Conservation (phyloP, 64 coral and sea anemone species). For the Pocillopora damicornis region DNA sequence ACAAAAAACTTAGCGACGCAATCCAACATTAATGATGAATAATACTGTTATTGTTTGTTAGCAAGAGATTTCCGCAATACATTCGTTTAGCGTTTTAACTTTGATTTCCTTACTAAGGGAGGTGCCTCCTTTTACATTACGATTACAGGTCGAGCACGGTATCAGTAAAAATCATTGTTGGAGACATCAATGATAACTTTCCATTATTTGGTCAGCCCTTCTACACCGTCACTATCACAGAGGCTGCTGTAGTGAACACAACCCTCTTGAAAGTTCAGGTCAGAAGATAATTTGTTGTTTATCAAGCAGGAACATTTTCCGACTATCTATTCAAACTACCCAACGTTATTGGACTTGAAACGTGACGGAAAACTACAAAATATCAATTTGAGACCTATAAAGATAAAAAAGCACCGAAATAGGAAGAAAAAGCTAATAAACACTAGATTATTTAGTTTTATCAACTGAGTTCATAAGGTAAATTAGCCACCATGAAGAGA, state of each 20-base stretch:
- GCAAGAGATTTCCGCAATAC: neutral
- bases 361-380: no score
- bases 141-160: constrained; percentile 19
- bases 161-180: neutral
- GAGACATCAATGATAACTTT: constrained; percentile 35
- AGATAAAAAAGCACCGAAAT: no score
- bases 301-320: no score
- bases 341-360: no score
- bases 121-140: neutral
- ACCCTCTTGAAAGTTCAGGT: constrained; percentile 24
- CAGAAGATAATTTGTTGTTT: neutral
- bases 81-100: neutral
- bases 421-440: no score
- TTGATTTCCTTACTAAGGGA: neutral
- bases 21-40: no score
- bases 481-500: no score
- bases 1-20: neutral
- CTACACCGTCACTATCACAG: neutral
- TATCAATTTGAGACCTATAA: no score
- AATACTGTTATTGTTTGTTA: no score
- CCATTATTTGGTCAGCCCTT: constrained; percentile 15
- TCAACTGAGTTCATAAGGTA: no score
- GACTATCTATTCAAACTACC: no score
- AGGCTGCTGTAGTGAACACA: constrained; percentile 8
- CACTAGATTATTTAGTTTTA: no score